phyloP scores from a whole-genome alignment of 2,797 vertebrate species.

The Nyctibius grandis region DNA sequence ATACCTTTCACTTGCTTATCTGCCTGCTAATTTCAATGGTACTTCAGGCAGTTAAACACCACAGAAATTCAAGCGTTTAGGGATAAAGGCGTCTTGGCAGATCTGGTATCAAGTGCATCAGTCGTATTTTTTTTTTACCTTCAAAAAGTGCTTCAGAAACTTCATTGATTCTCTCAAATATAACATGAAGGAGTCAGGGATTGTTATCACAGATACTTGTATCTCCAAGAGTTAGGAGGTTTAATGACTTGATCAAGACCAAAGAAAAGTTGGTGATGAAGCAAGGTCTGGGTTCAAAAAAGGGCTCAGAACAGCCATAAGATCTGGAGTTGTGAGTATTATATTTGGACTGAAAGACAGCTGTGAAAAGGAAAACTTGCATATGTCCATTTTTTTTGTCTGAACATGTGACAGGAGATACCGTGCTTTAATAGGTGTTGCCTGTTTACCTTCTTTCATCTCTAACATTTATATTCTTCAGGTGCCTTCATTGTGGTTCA shows the following conservation, averaged over 20 bases:
- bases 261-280: neutral
- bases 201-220: neutral
- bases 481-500: neutral
- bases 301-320: neutral
- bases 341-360: constrained; percentile 13
- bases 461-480: neutral
- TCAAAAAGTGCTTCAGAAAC: neutral
- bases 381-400: neutral
- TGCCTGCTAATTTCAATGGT: neutral
- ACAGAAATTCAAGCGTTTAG: neutral
- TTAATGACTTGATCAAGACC: neutral
- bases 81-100: neutral
- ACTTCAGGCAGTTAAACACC: neutral
- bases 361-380: neutral
- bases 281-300: neutral
- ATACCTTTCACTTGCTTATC: neutral
- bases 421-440: neutral
- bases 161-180: neutral
- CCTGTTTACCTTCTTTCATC: neutral
- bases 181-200: neutral
- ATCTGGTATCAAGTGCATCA: neutral
- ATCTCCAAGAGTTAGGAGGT: neutral
- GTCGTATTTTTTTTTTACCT: neutral
- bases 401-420: rapidly evolving
- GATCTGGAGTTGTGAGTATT: neutral